Evolutionary conservation across 2,113 vertebrate species (phyloP), one percentile per base, ranked within the genome.

Genomic region (Pitta sordida): DNA sequence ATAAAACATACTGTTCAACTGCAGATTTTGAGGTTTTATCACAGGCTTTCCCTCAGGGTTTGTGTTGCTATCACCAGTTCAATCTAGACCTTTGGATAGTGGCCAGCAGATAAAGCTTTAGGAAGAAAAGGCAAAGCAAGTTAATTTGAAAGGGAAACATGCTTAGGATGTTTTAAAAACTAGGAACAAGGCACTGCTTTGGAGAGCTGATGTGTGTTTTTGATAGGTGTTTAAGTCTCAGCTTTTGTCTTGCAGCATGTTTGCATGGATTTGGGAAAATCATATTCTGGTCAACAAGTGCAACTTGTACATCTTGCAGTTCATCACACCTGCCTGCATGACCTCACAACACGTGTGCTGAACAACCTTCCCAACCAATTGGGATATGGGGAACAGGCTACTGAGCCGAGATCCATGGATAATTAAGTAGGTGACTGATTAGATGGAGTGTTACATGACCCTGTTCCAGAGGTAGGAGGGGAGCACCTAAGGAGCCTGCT

Each of bases 221-320:
- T 39, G 10, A 22, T 44, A 75, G 34, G 44, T 3, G 1, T 65
- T 75, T 86, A 41, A 37, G 0, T 52, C 51, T n/a, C 1, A 0
- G 73, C 19, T 88, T 73, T 58, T 41, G 29, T 46, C 75, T 65
- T 65, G 51, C 41, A 64, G 51, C 11, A 18, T 19, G 46, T 73
- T 84, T 64, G 15, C 2, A 1, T 62, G 34, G 48, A 81, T 73
- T 49, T 10, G 4, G 32, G 44, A 73, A 68, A 77, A 63, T 39
- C 8, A 1, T 46, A 41, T 71, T 76, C 39, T 68, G 59, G 32
- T 64, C 59, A 77, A 29, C 3, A 17, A 30, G 36, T 2, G 29
- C 32, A 76, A 44, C 18, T 12, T 30, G 17, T 68, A 9, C 13
- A 15, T 51, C 24, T 71, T 59, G 39, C 53, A 46, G 21, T 26